A percentile compares a stretch with the other conserved stretches of the same genome.
phyloP scores from a whole-genome alignment of 2,113 vertebrate genomes.

The Prunella himalayana region DNA sequence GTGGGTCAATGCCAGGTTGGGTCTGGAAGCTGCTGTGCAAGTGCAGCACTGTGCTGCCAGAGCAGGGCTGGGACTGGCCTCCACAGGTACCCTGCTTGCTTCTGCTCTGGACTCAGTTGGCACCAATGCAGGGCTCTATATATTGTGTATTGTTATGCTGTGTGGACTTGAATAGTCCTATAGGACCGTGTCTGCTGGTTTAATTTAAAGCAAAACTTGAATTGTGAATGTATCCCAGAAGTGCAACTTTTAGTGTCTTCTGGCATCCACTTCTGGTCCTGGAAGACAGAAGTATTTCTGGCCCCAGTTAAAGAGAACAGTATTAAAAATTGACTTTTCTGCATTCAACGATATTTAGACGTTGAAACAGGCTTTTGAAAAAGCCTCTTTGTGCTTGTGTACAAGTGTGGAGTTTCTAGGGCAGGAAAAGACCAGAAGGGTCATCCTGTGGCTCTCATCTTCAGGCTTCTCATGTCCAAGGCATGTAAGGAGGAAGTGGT shows the following conservation, averaged over 20 bases:
- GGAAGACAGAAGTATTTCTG: neutral
- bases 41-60: accelerated
- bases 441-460: neutral
- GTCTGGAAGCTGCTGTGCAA: neutral
- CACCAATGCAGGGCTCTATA: neutral
- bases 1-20: accelerated
- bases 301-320: neutral
- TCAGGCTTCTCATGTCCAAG: neutral
- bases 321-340: neutral
- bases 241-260: neutral
- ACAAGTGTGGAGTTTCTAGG: neutral
- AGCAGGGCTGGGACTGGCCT: accelerated
- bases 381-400: neutral
- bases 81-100: neutral
- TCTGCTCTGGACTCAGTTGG: neutral
- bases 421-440: neutral
- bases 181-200: neutral
- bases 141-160: neutral
- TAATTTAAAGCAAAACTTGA: neutral
- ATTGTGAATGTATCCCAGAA: neutral
- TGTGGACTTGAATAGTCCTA: neutral
- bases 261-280: neutral
- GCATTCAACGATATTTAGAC: neutral
- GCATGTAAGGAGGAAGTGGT: accelerated
- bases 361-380: neutral